Evolutionary conservation across 2,113 vertebrate species (phyloP).

Genomic region (Cichladusa arquata): DNA sequence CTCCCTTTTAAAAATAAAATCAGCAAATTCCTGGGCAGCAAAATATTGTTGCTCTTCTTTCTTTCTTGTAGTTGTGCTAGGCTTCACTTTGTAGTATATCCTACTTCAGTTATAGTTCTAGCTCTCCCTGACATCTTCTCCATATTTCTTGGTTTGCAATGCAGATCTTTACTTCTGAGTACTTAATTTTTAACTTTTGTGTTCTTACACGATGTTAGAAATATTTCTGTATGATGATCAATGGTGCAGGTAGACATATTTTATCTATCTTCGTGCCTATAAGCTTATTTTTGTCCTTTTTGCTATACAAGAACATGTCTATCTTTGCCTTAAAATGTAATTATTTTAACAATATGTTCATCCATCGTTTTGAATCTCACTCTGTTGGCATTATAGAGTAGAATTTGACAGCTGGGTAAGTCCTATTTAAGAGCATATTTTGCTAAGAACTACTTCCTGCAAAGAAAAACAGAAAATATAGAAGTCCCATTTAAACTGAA

Average conservation of each 20-base stretch:
- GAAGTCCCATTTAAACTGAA: not conserved
- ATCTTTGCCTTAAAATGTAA: not conserved
- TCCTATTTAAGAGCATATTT: not conserved
- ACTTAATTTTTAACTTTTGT: constrained; percentile 20
- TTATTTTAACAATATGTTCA: constrained; percentile 7
- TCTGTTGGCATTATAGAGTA: not conserved
- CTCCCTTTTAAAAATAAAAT: not conserved
- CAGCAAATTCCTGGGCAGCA: not conserved
- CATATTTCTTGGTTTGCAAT: constrained; percentile 18
- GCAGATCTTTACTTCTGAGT: not conserved
- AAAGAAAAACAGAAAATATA: not conserved
- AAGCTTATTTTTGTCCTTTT: not conserved
- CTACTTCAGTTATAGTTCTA: constrained; percentile 10
- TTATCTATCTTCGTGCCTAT: not conserved
- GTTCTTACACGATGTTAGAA: not conserved
- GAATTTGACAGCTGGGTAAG: not conserved
- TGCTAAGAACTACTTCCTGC: not conserved
- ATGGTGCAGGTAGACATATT: not conserved
- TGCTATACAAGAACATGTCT: not conserved
- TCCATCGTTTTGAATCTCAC: not conserved
- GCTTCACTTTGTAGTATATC: not conserved
- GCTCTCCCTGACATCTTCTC: not conserved
- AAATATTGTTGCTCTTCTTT: not conserved
- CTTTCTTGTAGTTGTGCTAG: not conserved
- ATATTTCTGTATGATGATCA: constrained; percentile 1